These are phyloP conservation scores for Laticauda colubrina DNA, from an alignment of 2,113 vertebrate species.

Conservation along the genomic window DNA sequence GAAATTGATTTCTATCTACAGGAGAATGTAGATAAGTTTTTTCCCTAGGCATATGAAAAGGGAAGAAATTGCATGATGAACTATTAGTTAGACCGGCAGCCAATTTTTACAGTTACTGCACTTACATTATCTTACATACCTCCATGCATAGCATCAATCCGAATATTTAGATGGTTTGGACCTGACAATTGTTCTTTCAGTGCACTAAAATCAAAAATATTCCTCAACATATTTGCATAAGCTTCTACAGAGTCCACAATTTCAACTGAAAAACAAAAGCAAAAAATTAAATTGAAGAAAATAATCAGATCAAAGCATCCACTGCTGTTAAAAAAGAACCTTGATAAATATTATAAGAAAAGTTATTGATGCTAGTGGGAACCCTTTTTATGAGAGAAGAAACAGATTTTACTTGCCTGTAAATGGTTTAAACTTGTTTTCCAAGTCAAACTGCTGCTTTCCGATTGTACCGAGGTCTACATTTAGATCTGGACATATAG, in stretches of 20 bases:
- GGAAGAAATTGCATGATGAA: neutral
- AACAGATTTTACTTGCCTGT: constrained; percentile 72
- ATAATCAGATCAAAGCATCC: neutral
- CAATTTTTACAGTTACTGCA: neutral
- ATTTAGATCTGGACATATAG: constrained; percentile 92
- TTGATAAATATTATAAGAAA: neutral
- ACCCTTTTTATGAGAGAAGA: neutral
- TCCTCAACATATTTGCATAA: constrained; percentile 90
- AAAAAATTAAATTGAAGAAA: neutral
- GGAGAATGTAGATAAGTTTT: neutral
- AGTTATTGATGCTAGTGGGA: neutral
- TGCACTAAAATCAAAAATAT: constrained; percentile 91
- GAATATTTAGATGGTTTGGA: constrained; percentile 85
- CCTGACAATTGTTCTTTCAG: constrained; percentile 93
- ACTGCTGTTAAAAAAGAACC: neutral
- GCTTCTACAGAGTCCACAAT: constrained; percentile 95
- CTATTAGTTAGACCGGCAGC: neutral
- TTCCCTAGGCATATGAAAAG: neutral
- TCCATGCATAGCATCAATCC: constrained; percentile 97
- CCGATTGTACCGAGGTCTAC: constrained; percentile 87
- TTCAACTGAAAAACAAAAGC: constrained; percentile 78
- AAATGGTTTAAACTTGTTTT: constrained; percentile 94
- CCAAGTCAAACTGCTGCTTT: constrained; percentile 95
- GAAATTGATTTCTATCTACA: neutral
- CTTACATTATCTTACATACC: constrained; percentile 68